Evolutionary conservation across 1,140 invertebrate genomes (phyloP).

Genomic region (Muscidifurax raptorellus): DNA sequence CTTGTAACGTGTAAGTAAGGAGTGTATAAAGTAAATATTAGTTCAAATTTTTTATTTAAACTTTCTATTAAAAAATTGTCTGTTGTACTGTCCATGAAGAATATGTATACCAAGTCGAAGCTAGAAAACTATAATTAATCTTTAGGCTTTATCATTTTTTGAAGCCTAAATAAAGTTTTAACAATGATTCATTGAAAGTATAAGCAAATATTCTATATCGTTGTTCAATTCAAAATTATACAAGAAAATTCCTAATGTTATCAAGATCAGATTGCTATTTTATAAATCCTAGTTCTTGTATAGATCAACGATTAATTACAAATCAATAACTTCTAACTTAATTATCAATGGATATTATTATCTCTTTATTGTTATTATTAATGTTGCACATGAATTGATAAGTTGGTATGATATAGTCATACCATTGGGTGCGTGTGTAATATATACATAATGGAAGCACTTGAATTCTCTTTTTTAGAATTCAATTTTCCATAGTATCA

Average conservation of each 20-base stretch:
- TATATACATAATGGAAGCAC: background rate
- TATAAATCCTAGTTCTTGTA: constrained; percentile 12
- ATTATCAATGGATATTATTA: constrained; percentile 38
- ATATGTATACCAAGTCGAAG: background rate
- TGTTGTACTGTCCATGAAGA: constrained; percentile 30
- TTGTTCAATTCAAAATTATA: constrained; percentile 33
- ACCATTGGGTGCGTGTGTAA: constrained; percentile 6
- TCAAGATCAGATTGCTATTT: constrained; percentile 23
- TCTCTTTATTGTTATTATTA: constrained; percentile 48
- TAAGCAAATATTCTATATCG: constrained; percentile 15
- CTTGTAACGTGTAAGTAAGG: background rate
- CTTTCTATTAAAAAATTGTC: constrained; percentile 8
- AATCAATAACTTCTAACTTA: constrained; percentile 31
- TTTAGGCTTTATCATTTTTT: constrained; percentile 18
- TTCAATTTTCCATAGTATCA: constrained; percentile 23
- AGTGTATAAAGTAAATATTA: constrained; percentile 5
- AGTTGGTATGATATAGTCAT: constrained; percentile 36
- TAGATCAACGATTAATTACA: constrained; percentile 37
- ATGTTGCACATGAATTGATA: constrained; percentile 11
- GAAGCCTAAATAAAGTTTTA: constrained; percentile 11
- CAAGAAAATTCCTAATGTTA: constrained; percentile 32
- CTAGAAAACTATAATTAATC: constrained; percentile 10
- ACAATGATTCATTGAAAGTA: constrained; percentile 21
- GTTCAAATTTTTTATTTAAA: constrained; percentile 31
- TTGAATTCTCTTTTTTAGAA: constrained; percentile 32